Evolutionary conservation across 2,797 vertebrate species (phyloP).

Genomic region (Triplophysa bombifrons): DNA sequence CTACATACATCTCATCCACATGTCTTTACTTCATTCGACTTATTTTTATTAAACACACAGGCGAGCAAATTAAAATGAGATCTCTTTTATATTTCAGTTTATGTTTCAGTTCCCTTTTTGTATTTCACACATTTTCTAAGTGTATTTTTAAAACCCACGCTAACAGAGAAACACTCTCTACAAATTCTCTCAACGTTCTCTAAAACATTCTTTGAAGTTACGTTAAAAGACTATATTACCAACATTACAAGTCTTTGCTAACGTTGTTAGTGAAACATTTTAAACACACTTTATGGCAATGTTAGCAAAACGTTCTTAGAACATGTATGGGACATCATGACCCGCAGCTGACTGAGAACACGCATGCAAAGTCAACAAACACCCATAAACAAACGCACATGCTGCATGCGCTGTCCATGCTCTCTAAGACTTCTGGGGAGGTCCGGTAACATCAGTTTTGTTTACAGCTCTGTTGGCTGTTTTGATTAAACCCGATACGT

Average conservation of each 20-base stretch:
- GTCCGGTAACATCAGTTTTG: slow-evolving; percentile 17
- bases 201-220: too few species aligned
- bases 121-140: too few species aligned
- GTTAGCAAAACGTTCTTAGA: too few species aligned
- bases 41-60: background rate
- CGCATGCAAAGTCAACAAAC: background rate
- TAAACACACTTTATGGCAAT: too few species aligned
- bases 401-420: slow-evolving; percentile 22
- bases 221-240: too few species aligned
- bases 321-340: too few species aligned
- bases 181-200: too few species aligned
- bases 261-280: too few species aligned
- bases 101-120: too few species aligned
- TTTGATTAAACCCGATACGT: slow-evolving; percentile 18
- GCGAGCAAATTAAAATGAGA: background rate
- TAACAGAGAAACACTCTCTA: too few species aligned
- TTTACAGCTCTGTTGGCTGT: slow-evolving; percentile 12
- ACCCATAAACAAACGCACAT: background rate
- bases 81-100: background rate
- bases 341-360: background rate
- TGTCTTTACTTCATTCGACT: background rate
- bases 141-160: too few species aligned
- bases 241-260: too few species aligned
- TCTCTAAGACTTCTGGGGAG: slow-evolving; percentile 1
- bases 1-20: background rate